Percentiles rank a stretch among this genome's conserved stretches.
Conservation (phyloP, 2,888 invertebrate species). For the Lucinisca nassula region DNA sequence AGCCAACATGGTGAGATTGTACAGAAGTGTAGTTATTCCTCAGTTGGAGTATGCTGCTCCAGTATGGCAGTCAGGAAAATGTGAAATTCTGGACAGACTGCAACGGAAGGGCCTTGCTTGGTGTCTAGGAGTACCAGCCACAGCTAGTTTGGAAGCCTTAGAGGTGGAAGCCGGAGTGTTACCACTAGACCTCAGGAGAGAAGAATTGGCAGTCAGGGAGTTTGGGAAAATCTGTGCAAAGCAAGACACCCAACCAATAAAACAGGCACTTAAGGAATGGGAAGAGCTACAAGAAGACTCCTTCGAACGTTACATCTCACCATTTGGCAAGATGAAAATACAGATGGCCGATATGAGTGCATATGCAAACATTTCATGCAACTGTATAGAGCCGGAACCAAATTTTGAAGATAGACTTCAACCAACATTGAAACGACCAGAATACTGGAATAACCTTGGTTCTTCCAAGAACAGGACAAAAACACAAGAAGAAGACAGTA, state of each 20-base stretch:
- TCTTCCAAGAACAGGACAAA: no score
- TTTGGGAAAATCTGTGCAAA: constrained; percentile 5
- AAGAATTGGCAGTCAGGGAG: constrained; percentile 23
- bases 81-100: constrained; percentile 1
- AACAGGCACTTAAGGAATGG: background rate
- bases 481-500: no score
- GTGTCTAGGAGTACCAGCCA: constrained; percentile 19
- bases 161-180: background rate
- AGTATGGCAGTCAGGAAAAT: constrained; percentile 30
- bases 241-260: background rate
- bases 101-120: constrained; percentile 19
- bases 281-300: background rate
- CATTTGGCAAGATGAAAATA: constrained; percentile 8
- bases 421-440: no score
- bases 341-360: constrained; percentile 23
- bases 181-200: constrained; percentile 30
- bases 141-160: constrained; percentile 2
- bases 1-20: background rate
- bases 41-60: constrained; percentile 31
- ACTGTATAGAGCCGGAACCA: constrained; percentile 9
- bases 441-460: no score
- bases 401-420: constrained; percentile 5
- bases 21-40: constrained; percentile 20
- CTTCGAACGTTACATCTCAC: background rate
- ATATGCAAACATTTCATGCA: background rate